Percentiles rank a stretch among this genome's conserved stretches.
Evolutionary conservation across 64 coral and sea anemone genomes (phyloP).

Genomic region (Catalaphyllia jardinei): DNA sequence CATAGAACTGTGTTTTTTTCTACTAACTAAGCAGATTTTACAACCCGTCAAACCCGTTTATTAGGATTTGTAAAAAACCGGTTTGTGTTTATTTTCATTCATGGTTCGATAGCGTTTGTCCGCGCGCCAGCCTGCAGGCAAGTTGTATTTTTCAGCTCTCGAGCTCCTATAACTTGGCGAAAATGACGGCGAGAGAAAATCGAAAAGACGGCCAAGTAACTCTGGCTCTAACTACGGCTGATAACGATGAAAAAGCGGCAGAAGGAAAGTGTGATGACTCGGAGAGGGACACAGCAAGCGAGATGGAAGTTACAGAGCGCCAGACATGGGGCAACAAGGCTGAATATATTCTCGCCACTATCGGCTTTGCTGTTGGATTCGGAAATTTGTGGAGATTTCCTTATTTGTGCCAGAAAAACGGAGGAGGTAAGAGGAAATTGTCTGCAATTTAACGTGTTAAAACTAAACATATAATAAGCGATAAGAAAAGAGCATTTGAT

Average conservation of each 20-base stretch:
- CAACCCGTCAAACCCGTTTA: constrained; percentile 15
- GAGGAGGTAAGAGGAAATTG: constrained; percentile 40
- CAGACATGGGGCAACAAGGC: constrained; percentile 56
- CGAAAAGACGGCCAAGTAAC: constrained; percentile 4
- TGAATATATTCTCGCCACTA: constrained; percentile 52
- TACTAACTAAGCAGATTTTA: neutral
- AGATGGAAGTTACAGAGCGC: neutral
- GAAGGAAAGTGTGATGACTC: neutral
- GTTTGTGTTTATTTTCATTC: constrained; percentile 22
- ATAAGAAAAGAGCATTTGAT: no score
- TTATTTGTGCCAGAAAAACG: constrained; percentile 66
- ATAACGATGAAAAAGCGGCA: neutral
- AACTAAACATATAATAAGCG: neutral
- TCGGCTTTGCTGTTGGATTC: constrained; percentile 55
- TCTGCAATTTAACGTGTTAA: neutral
- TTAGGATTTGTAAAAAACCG: constrained; percentile 18
- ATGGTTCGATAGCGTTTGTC: neutral
- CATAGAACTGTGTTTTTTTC: neutral
- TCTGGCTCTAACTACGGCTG: neutral
- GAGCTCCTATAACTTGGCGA: neutral
- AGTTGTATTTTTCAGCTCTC: neutral
- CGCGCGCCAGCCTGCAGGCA: neutral
- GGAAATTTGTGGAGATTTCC: constrained; percentile 70
- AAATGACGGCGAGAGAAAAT: neutral
- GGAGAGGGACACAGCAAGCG: constrained; percentile 8